Base-by-base conservation (phyloP, 2,113 vertebrate genomes). In the Dipodomys ordii region DNA sequence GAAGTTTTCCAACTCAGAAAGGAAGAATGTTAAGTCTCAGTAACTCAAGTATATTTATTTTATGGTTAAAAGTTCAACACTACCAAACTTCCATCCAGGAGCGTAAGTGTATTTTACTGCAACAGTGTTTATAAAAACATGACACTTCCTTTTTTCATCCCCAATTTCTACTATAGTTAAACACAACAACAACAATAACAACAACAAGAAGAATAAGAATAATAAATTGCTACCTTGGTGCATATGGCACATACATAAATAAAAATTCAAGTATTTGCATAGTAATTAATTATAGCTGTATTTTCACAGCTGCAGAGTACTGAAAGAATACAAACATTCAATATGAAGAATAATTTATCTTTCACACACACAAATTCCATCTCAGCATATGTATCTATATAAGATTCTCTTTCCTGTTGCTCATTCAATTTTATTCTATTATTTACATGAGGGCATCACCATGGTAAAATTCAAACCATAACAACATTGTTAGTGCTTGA, bases 241-340 rank as follows among this genome's bases (percentile, higher is more conserved):
- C 16, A 92, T 60, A 72, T 1, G 18, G 30, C 68, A n/a, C 9
- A 64, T 87, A 74, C 39, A 46, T 11, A 19, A 89, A 83, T 71
- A 95, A 94, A 80, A 94, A 90, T 89, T 93, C 82, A 92, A 68
- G 93, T 64, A 60, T 60, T 95, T 97, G 15, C n/a, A 93, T 87
- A 2, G 53, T 83, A 91, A 96, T 94, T 94, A 95, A 7, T 90
- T 91, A 60, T 81, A 84, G 1, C 11, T 92, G 4, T 92, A 73
- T 96, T 97, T 97, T 96, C 86, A 94, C n/a, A 96, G 57, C 32
- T 97, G 57, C 46, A 94, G 83, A 4, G 69, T 27, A 90, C 68
- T 92, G 60, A 83, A 46, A 95, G 83, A 65, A 12, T 71, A 10
- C 39, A 1, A 73, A 77, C 60, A 81, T 69, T 91, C 90, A 60